A percentile compares a stretch with the other conserved stretches of the same genome.
Conservation (phyloP, 2,888 invertebrate species). For the Gastracanthus pulcherrimus region DNA sequence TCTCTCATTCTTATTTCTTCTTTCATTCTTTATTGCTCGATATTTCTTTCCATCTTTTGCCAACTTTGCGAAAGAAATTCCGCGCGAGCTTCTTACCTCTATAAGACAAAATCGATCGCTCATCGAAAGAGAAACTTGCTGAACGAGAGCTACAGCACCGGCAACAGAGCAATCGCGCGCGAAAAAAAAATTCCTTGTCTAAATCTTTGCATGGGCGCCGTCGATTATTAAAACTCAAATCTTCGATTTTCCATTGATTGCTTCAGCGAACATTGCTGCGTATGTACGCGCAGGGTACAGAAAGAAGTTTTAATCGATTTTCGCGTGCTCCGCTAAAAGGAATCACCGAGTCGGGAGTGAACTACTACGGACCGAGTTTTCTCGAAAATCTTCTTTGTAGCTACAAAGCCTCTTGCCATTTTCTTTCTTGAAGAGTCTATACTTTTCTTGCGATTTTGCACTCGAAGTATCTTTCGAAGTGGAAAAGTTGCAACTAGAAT, state of each 20-base stretch:
- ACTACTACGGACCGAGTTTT: constrained; percentile 6
- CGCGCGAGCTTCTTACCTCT: constrained; percentile 4
- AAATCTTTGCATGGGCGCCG: background rate
- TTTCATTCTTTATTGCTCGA: background rate
- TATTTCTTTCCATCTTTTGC: background rate
- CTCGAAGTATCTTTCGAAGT: no score
- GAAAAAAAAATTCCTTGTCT: background rate
- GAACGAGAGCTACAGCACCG: background rate
- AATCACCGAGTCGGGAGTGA: background rate
- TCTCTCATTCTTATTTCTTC: background rate
- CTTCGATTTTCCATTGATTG: constrained; percentile 42
- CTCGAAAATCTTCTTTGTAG: constrained; percentile 24
- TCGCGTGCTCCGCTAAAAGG: constrained; percentile 3
- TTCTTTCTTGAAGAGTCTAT: background rate
- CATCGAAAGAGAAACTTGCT: constrained; percentile 21
- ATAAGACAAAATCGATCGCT: constrained; percentile 28
- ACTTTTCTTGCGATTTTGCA: constrained; percentile 17
- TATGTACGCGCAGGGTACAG: background rate
- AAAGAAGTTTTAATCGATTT: constrained; percentile 49
- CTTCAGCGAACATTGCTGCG: background rate
- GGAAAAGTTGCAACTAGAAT: no score
- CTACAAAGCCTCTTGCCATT: constrained; percentile 3
- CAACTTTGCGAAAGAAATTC: constrained; percentile 2
- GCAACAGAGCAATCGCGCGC: background rate
- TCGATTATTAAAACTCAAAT: constrained; percentile 35